Evolutionary conservation across 2,797 vertebrate species (phyloP), one percentile per base, ranked within the genome.

Genomic region (Typhlichthys subterraneus): DNA sequence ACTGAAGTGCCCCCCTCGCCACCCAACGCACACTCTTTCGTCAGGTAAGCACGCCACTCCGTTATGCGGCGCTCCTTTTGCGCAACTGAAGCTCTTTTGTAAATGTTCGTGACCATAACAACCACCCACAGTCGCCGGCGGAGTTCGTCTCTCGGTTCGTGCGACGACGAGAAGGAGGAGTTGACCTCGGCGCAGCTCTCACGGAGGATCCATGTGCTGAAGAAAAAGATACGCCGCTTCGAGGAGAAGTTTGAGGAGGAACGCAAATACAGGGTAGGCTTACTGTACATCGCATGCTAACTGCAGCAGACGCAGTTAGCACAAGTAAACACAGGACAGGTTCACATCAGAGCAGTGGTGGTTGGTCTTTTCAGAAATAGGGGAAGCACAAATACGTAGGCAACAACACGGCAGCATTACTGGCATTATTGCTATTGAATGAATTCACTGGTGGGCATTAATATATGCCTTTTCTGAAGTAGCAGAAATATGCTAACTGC

Each of bases 1-100:
- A 94, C 98, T 0, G 98, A 99, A 88, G 97, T 98, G 76, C 97
- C 98, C 48, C 98, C 98, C 15, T 99, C 98, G 0, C 97, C 98
- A 4, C 98, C 98, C 6, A 95, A 98, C 33, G 91, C 95, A 1
- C 96, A 98, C 82, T 96, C 97, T 0, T 99, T 99, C 72, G 91
- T 95, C 92, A 98, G 97, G 98, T 99, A 79, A 71, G 72, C 2
- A 2, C n/a, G 0, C 1, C 4, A 13, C 45, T 0, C 1, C 9
- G 5, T 33, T 46, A n/a, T 2, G 1, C 5, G 0, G 5, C n/a
- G 38, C 12, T 45, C 52, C 12, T 11, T 5, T 11, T 48, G 5
- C 11, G 23, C 38, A 19, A 46, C 12, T 38, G 45, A 59, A 3
- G n/a, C 4, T 48, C 2, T n/a, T 3, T 1, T 14, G n/a, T 11